Base-by-base conservation (phyloP, 2,888 invertebrate species). In the Parnassius mnemosyne region DNA sequence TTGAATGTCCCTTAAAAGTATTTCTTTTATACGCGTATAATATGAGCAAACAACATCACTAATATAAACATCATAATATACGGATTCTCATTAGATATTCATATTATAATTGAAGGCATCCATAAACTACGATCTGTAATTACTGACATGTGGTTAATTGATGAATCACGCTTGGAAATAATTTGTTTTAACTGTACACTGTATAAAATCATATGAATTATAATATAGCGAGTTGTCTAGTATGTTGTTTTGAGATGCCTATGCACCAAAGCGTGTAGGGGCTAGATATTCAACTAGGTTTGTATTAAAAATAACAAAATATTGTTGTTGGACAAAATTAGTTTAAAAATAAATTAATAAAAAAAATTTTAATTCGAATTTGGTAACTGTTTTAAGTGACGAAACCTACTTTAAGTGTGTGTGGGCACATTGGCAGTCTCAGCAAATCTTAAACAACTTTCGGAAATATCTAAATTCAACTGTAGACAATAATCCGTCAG, bases 101-200 rank as follows among this genome's bases (percentile, higher is more conserved):
- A 69, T 73, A 70, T 79, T 81, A 76, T 81, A 83, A 84, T 82
- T 82, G 82, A 79, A 80, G 76, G 71, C 73, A 69, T 68, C 73
- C 77, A 80, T 81, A 80, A 81, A 75, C 73, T 66, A 66, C 71
- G 67, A 71, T 66, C 73, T 71, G 79, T 80, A 83, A 84, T 85
- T 82, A 84, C 81, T 72, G 70, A 75, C 77, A 76, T 75, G 70
- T 72, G 66, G 72, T 75, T 85, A 87, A 87, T 85, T 83, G 83
- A 85, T 82, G 78, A 80, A 81, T 80, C 84, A 83, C 81, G 84
- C 66, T 68, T 43, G 13, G 70, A 75, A 79, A 72, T 79, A 77
- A 84, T 82, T 80, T 77, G 73, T 81, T 76, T 66, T 72, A 67
- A 70, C 67, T 68, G 66, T 65, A 71, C 64, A 66, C 53, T 64